phyloP scores from a whole-genome alignment of 2,888 invertebrate genomes.

The Agapetus fuscipes region DNA sequence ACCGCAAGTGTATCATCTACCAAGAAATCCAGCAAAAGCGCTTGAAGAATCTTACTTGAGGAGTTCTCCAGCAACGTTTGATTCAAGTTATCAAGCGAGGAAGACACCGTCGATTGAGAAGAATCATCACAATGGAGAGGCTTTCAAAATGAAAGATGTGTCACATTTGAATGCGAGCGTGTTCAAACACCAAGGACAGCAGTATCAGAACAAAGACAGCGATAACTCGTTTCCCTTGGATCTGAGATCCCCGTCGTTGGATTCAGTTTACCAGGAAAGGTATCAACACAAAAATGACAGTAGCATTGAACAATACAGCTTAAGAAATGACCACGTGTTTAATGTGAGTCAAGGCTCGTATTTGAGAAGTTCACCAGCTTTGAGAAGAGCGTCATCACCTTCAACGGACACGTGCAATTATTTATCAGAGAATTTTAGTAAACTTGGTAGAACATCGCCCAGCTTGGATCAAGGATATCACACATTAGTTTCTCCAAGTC shows the following conservation, averaged over 20 bases:
- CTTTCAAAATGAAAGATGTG: constrained; percentile 12
- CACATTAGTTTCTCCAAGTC: constrained; percentile 56
- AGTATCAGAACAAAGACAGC: constrained; percentile 16
- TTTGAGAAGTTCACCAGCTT: constrained; percentile 16
- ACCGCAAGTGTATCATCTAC: constrained; percentile 20
- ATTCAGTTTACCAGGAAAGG: constrained; percentile 29
- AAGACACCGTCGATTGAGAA: constrained; percentile 18
- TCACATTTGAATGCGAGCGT: constrained; percentile 19
- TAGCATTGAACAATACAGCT: constrained; percentile 19
- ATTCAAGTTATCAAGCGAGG: constrained; percentile 16
- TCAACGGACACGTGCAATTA: constrained; percentile 25
- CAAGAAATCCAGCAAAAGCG: constrained; percentile 19
- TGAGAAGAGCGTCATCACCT: constrained; percentile 23
- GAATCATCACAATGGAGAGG: constrained; percentile 18
- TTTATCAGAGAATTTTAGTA: constrained; percentile 33
- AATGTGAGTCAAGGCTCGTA: constrained; percentile 15
- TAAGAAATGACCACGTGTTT: constrained; percentile 18
- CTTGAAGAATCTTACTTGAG: constrained; percentile 20
- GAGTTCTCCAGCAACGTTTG: constrained; percentile 19
- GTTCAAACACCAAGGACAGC: constrained; percentile 17
- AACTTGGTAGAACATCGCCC: constrained; percentile 47
- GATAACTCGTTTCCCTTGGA: constrained; percentile 28
- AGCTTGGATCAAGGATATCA: constrained; percentile 76
- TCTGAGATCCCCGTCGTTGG: constrained; percentile 30
- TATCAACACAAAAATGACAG: constrained; percentile 25